These are phyloP conservation scores for Anthonomus grandis DNA, from an alignment of 1,140 invertebrate species.

Conservation along the genomic window DNA sequence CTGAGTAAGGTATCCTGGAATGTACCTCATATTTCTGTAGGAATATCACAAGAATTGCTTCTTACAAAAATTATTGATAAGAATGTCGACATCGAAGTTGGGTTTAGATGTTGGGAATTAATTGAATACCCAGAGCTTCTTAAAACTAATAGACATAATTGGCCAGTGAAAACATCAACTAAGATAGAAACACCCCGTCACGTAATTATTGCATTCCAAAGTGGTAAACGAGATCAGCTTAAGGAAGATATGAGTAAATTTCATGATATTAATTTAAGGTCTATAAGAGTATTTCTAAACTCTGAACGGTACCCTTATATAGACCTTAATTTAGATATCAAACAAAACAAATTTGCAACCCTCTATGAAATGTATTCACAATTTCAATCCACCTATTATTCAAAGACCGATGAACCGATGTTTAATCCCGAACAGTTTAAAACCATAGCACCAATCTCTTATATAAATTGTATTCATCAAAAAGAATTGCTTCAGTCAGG, in stretches of 20 bases:
- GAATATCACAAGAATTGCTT: constrained; percentile 8
- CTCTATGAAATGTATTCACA: constrained; percentile 4
- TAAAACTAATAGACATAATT: too few relatives aligned
- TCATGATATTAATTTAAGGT: constrained; percentile 1
- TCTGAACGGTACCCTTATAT: constrained; percentile 7
- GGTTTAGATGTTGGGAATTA: constrained; percentile 7
- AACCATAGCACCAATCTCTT: background rate
- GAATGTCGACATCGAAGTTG: constrained; percentile 5
- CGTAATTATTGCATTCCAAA: too few relatives aligned
- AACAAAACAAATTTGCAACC: constrained; percentile 10
- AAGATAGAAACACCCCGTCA: too few relatives aligned
- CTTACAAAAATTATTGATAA: constrained; percentile 10
- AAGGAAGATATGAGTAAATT: constrained; percentile 12
- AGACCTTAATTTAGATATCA: constrained; percentile 7
- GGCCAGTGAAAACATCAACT: too few relatives aligned
- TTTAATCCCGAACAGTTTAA: constrained; percentile 7
- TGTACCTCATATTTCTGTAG: constrained; percentile 8
- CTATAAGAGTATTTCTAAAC: constrained; percentile 2
- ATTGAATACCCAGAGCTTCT: constrained; percentile 5
- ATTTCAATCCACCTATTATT: constrained; percentile 3
- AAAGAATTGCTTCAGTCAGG: background rate
- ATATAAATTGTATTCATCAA: constrained; percentile 15
- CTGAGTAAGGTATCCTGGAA: constrained; percentile 1
- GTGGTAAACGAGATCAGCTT: background rate
- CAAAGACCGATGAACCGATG: background rate